phyloP scores from a whole-genome alignment of 2,113 vertebrate species.

The Oryzias celebensis region DNA sequence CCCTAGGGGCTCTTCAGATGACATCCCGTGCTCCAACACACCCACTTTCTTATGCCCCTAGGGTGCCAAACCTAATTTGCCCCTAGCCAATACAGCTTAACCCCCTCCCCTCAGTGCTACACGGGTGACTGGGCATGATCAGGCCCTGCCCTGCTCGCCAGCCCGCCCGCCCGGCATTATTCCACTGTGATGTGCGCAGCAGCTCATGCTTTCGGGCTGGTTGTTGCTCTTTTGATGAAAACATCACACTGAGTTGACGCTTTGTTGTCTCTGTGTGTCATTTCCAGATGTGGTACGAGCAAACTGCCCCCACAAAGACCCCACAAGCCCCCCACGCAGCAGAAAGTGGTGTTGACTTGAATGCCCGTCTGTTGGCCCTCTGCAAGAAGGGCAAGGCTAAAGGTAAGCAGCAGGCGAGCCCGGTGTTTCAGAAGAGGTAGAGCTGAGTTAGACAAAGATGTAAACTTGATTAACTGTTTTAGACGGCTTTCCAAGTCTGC shows the following conservation, averaged over 20 bases:
- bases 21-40: constrained; percentile 48
- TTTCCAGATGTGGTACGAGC: constrained; percentile 75
- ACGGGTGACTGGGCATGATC: constrained; percentile 62
- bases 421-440: neutral
- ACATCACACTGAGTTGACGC: constrained; percentile 9
- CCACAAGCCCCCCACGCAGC: rapidly evolving
- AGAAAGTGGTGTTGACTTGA: neutral
- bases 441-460: neutral
- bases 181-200: constrained; percentile 33
- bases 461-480: neutral
- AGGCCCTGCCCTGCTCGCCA: constrained; percentile 17
- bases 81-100: constrained; percentile 75
- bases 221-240: constrained; percentile 24
- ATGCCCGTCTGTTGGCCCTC: constrained; percentile 62
- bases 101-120: constrained; percentile 58
- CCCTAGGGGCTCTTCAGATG: constrained; percentile 55
- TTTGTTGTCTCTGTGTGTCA: constrained; percentile 15
- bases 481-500: neutral
- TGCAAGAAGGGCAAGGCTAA: constrained; percentile 68
- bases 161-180: constrained; percentile 24
- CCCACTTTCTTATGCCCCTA: constrained; percentile 50
- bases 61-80: constrained; percentile 71
- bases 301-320: neutral
- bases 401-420: constrained; percentile 72
- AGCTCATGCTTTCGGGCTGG: constrained; percentile 8